phyloP scores from a whole-genome alignment of 2,888 invertebrate species.

The Sialis fuliginosa region DNA sequence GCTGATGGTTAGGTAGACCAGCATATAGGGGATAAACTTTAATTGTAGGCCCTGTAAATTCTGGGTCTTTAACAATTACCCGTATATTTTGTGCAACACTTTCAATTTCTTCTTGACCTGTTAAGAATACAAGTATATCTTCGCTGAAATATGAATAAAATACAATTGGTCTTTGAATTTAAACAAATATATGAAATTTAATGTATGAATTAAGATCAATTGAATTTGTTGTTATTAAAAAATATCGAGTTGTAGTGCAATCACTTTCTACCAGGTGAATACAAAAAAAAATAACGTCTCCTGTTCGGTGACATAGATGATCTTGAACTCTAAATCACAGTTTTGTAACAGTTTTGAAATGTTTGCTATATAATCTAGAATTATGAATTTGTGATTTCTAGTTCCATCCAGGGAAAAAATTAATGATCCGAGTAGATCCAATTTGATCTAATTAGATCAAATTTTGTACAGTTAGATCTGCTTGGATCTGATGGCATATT shows the following conservation, averaged over 20 bases:
- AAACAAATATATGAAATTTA: neutral
- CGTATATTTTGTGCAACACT: slow-evolving; percentile 57
- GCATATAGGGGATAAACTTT: slow-evolving; percentile 81
- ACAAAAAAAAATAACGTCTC: no score
- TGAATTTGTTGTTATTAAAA: neutral
- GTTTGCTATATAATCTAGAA: no score
- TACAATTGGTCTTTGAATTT: neutral
- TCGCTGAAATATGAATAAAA: slow-evolving; percentile 38
- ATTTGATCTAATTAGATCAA: no score
- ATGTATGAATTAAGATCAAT: neutral
- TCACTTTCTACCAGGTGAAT: no score
- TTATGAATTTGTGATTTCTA: no score
- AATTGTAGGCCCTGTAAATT: slow-evolving; percentile 43
- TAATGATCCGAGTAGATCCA: no score
- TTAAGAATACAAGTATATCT: slow-evolving; percentile 83
- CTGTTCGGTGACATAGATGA: no score
- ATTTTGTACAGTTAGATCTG: no score
- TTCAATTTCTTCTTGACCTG: slow-evolving; percentile 96
- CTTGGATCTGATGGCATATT: no score
- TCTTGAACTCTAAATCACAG: no score
- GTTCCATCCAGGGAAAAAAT: no score
- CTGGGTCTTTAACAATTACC: slow-evolving; percentile 47
- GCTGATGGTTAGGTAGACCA: slow-evolving; percentile 69
- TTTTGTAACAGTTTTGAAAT: no score
- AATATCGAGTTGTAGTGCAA: neutral